Conservation (phyloP, 2,888 invertebrate species). For the Trissoscelio sp. region DNA sequence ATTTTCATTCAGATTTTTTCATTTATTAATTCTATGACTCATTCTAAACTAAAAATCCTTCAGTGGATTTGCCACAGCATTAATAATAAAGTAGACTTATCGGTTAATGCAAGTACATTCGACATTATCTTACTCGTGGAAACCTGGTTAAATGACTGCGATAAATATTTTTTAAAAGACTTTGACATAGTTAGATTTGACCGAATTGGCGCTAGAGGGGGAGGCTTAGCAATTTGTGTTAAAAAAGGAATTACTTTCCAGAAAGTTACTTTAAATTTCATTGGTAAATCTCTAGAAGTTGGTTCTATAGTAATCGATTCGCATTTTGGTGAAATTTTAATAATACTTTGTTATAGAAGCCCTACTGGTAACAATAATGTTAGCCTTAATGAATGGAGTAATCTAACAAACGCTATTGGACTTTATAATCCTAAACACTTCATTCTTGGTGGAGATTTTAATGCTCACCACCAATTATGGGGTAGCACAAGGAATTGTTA, state of each 20-base stretch:
- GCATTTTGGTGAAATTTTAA: constrained; percentile 14
- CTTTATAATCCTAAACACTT: not conserved
- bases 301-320: constrained; percentile 8
- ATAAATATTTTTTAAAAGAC: not conserved
- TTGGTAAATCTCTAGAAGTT: not conserved
- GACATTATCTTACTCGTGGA: constrained; percentile 7
- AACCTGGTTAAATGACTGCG: constrained; percentile 13
- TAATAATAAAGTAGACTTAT: constrained; percentile 6
- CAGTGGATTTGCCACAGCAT: too few species aligned
- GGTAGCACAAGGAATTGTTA: not conserved
- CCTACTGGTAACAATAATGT: constrained; percentile 16
- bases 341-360: constrained; percentile 36
- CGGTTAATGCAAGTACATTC: not conserved
- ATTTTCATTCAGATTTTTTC: too few species aligned
- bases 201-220: not conserved
- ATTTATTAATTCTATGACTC: too few species aligned
- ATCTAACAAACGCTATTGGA: not conserved
- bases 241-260: constrained; percentile 7
- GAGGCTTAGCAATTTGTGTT: constrained; percentile 25
- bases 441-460: not conserved
- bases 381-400: not conserved
- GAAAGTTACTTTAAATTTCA: not conserved
- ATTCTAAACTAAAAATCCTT: too few species aligned
- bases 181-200: constrained; percentile 27
- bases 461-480: not conserved